Conservation (phyloP, 2,113 vertebrate species). For the Pachyramphus minor region DNA sequence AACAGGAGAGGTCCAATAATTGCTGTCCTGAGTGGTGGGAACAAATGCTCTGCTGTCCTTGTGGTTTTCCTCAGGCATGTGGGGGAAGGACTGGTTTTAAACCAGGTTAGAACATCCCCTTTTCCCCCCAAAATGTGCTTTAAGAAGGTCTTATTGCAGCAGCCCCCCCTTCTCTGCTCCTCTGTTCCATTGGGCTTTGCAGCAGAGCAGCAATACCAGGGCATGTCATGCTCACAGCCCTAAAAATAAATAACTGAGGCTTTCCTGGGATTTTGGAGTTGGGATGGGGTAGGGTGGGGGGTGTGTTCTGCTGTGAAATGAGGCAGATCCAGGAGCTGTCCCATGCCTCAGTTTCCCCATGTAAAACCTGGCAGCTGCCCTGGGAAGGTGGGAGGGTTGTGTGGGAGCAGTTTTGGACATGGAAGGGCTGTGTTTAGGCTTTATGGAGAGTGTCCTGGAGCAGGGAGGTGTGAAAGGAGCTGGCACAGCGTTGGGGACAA, state of each 20-base stretch:
- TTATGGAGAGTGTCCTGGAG: background rate
- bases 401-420: accelerated
- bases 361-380: background rate
- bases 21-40: background rate
- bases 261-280: background rate
- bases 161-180: background rate
- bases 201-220: background rate
- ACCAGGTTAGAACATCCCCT: background rate
- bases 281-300: background rate
- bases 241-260: background rate
- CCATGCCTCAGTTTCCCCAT: background rate
- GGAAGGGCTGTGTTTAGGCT: background rate
- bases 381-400: background rate
- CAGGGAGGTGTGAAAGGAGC: background rate
- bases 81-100: background rate
- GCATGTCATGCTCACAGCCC: accelerated
- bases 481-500: background rate
- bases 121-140: background rate
- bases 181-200: background rate
- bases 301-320: background rate
- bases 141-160: background rate
- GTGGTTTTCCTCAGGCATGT: accelerated
- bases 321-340: background rate
- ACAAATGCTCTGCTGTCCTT: accelerated
- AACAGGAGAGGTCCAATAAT: background rate